Conservation (phyloP, 2,888 invertebrate species). For the Lathronympha strigana region DNA sequence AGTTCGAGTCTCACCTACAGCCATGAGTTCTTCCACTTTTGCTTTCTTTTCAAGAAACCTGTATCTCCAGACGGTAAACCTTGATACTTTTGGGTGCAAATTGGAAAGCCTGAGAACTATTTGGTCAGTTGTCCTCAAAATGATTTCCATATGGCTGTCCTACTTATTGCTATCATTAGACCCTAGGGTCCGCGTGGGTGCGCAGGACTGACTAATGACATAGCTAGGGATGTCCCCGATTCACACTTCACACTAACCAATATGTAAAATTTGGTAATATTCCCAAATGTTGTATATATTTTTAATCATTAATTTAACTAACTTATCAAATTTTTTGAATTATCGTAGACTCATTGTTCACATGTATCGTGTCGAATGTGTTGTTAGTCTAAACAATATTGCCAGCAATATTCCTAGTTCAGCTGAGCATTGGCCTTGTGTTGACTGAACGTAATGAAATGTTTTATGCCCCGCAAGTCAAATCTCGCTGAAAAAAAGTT, state of each 20-base stretch:
- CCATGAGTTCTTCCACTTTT: neutral
- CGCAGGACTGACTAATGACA: slow-evolving; percentile 41
- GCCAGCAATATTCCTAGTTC: neutral
- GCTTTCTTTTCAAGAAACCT: no score
- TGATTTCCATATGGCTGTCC: slow-evolving; percentile 28
- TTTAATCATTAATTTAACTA: no score
- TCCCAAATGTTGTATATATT: neutral
- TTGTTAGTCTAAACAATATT: no score
- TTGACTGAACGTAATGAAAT: slow-evolving; percentile 37
- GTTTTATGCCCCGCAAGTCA: slow-evolving; percentile 27
- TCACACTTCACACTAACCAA: neutral
- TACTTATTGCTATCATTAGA: slow-evolving; percentile 39
- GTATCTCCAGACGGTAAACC: no score
- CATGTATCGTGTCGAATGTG: no score
- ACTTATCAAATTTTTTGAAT: no score
- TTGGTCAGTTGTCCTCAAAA: slow-evolving; percentile 5
- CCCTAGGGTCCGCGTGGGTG: slow-evolving; percentile 37
- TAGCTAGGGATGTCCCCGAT: neutral
- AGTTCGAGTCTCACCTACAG: no score
- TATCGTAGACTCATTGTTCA: no score
- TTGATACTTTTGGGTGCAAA: no score
- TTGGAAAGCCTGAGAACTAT: slow-evolving; percentile 15
- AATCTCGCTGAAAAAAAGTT: no score
- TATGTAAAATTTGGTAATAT: neutral
- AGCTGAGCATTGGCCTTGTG: neutral